A percentile compares a stretch with the other conserved stretches of the same genome.
Conservation (phyloP, 2,797 vertebrate species). For the Tolypeutes matacus region DNA sequence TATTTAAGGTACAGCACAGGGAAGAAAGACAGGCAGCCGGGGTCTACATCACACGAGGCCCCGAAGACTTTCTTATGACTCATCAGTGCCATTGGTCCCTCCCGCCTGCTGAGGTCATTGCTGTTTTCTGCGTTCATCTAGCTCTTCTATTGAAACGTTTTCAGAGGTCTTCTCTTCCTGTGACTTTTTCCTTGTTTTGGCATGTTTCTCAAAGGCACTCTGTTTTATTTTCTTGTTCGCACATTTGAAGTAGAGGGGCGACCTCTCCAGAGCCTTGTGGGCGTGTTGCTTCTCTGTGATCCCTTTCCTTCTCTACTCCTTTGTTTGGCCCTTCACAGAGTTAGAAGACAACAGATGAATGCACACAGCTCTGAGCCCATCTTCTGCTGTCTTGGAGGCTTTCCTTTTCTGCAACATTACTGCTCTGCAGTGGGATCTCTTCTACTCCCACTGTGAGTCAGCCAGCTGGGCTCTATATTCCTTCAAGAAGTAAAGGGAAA, state of each 20-base stretch:
- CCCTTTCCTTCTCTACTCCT: not conserved
- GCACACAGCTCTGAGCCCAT: not conserved
- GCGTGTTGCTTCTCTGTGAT: not conserved
- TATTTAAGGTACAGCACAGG: not conserved
- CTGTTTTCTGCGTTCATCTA: not conserved
- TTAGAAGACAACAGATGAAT: not conserved
- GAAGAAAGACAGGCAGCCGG: not conserved
- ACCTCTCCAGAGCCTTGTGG: not conserved
- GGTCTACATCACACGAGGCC: rapidly evolving
- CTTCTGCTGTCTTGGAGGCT: not conserved
- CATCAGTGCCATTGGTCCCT: not conserved
- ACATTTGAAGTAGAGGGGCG: not conserved
- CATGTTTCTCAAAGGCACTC: not conserved
- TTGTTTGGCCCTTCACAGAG: not conserved
- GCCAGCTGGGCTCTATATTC: not conserved
- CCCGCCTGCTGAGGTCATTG: not conserved
- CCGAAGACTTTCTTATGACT: not conserved
- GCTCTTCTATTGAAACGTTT: not conserved
- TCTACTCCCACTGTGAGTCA: not conserved
- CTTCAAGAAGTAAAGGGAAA: slow-evolving; percentile 3
- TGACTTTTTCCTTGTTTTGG: not conserved
- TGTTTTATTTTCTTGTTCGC: not conserved
- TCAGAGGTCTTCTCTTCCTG: not conserved
- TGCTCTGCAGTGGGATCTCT: not conserved
- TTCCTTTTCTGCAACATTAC: not conserved